These are phyloP conservation scores for Penaeus vannamei DNA, from an alignment of 1,140 invertebrate genomes.

Conservation along the genomic window DNA sequence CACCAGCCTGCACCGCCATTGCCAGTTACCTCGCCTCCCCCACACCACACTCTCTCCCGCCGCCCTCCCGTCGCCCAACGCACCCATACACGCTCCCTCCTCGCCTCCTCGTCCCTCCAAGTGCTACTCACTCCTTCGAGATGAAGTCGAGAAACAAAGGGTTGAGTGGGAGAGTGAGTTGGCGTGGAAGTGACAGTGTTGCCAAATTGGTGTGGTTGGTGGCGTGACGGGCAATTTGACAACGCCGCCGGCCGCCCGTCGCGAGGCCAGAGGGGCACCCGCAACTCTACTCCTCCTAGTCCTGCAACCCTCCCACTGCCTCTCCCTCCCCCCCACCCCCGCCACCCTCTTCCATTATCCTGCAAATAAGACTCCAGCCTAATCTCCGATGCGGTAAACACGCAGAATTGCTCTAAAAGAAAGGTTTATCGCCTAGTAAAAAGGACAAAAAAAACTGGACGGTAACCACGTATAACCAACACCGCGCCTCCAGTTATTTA, in stretches of 20 bases:
- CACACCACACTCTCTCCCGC: neutral
- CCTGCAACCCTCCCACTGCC: neutral
- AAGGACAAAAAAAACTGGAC: too few relatives aligned
- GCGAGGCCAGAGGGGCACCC: constrained; percentile 61
- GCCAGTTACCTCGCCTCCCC: constrained; percentile 8
- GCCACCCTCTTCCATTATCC: neutral
- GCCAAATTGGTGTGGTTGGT: constrained; percentile 63
- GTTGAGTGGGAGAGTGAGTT: constrained; percentile 56
- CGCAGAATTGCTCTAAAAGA: too few relatives aligned
- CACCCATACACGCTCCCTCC: neutral
- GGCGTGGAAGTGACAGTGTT: constrained; percentile 66
- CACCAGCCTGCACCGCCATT: neutral
- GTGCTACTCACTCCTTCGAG: too few relatives aligned
- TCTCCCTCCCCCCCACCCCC: neutral
- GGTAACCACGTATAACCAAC: too few relatives aligned
- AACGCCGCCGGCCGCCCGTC: constrained; percentile 65
- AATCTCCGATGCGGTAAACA: too few relatives aligned
- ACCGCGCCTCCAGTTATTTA: too few relatives aligned
- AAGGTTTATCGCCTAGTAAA: too few relatives aligned
- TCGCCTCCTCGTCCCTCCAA: neutral
- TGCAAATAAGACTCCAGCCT: too few relatives aligned
- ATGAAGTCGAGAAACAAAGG: constrained; percentile 61
- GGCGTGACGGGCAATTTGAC: constrained; percentile 64
- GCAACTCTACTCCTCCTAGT: constrained; percentile 38
- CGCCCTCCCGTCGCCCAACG: constrained; percentile 12